These are phyloP conservation scores for Cyprinella venusta DNA, from an alignment of 2,797 vertebrate species.

Conservation along the genomic window DNA sequence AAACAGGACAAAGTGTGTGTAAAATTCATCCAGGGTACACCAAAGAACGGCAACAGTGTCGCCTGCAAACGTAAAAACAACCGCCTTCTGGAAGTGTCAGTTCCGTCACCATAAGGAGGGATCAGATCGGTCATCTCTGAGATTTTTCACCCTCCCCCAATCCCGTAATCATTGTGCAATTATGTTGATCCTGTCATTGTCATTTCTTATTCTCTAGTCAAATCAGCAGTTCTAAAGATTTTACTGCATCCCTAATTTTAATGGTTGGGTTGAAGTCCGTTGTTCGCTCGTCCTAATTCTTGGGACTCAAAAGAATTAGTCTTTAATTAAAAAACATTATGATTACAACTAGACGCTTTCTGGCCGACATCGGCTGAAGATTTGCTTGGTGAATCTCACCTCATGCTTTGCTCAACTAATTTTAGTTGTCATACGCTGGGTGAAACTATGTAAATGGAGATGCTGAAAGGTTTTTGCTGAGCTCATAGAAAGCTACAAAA, in stretches of 20 bases:
- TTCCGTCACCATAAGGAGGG: slow-evolving; percentile 76
- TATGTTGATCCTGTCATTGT: slow-evolving; percentile 70
- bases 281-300: slow-evolving; percentile 7
- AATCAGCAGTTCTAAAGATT: slow-evolving; percentile 60
- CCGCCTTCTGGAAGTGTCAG: slow-evolving; percentile 94
- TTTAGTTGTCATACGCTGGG: background rate
- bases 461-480: slow-evolving; percentile 4
- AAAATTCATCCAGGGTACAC: slow-evolving; percentile 90
- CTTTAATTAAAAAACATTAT: slow-evolving; percentile 55
- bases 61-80: slow-evolving; percentile 98
- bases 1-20: slow-evolving; percentile 98
- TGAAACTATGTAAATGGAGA: slow-evolving; percentile 7
- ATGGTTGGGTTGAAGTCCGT: slow-evolving; percentile 51
- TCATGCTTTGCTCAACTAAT: background rate
- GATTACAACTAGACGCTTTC: slow-evolving; percentile 35
- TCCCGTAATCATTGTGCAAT: slow-evolving; percentile 82
- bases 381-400: background rate
- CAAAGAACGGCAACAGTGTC: slow-evolving; percentile 89
- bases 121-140: slow-evolving; percentile 56
- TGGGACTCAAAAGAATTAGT: slow-evolving; percentile 41
- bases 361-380: background rate
- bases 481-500: slow-evolving; percentile 32
- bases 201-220: slow-evolving; percentile 66
- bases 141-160: slow-evolving; percentile 63
- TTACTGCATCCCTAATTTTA: slow-evolving; percentile 57